These are phyloP conservation scores for Chymomyza caudatula DNA, from an alignment of 2,888 invertebrate genomes.

Conservation along the genomic window DNA sequence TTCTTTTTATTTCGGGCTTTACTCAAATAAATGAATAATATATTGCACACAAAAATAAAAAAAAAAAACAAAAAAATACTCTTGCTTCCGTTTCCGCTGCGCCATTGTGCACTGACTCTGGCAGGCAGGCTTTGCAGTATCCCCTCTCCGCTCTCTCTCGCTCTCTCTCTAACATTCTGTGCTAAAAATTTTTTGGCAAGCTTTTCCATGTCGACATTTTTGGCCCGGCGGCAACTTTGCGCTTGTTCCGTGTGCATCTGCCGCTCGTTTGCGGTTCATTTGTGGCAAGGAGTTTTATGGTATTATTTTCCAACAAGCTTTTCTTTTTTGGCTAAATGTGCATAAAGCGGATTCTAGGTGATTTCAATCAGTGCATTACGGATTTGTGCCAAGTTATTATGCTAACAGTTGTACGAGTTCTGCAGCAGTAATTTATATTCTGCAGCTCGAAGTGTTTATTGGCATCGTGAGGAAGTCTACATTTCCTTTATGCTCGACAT, in stretches of 20 bases:
- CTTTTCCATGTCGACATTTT: slow-evolving; percentile 8
- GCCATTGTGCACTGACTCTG: slow-evolving; percentile 57
- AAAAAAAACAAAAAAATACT: slow-evolving; percentile 41
- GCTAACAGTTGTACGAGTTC: background rate
- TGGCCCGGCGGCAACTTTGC: background rate
- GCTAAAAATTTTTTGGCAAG: slow-evolving; percentile 36
- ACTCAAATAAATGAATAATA: background rate
- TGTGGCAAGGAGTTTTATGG: slow-evolving; percentile 1
- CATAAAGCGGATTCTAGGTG: background rate
- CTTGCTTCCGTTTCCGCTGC: slow-evolving; percentile 71
- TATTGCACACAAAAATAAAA: background rate
- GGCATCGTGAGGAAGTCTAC: too few relatives aligned
- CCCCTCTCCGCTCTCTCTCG: background rate
- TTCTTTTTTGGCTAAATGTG: background rate
- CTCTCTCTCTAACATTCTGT: slow-evolving; percentile 5
- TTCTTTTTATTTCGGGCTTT: background rate
- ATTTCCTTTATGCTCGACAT: too few relatives aligned
- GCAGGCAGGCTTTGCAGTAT: slow-evolving; percentile 31
- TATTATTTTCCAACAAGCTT: background rate
- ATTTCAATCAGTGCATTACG: background rate
- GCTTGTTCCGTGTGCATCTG: slow-evolving; percentile 7
- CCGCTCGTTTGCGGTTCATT: slow-evolving; percentile 15
- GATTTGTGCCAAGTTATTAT: background rate
- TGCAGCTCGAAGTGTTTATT: background rate
- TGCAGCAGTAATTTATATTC: background rate